Evolutionary conservation across 2,797 vertebrate species (phyloP).

Genomic region (Neostethus bicornis): DNA sequence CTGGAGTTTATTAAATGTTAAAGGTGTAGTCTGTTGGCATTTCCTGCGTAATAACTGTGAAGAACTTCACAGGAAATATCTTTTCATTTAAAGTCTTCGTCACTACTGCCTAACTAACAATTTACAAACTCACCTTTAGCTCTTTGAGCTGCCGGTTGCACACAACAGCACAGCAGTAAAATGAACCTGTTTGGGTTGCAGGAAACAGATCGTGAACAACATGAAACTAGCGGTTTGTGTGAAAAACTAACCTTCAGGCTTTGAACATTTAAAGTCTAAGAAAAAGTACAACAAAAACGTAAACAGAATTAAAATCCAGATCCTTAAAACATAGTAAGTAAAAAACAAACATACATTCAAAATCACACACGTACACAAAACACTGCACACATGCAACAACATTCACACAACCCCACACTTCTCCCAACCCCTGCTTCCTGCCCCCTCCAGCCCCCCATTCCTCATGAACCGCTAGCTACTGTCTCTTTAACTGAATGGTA

Average conservation of each 20-base stretch:
- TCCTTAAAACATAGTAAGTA: no score
- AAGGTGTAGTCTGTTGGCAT: constrained; percentile 77
- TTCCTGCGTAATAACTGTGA: constrained; percentile 78
- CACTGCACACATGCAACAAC: no score
- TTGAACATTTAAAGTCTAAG: constrained; percentile 54
- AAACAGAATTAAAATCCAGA: no score
- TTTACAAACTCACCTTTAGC: constrained; percentile 78
- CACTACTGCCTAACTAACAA: constrained; percentile 72
- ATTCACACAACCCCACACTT: no score
- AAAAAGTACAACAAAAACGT: no score
- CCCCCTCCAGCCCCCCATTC: no score
- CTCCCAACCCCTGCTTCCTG: no score
- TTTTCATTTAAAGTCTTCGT: constrained; percentile 61
- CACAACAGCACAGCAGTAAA: constrained; percentile 41
- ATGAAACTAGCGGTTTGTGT: constrained; percentile 12
- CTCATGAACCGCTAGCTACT: no score
- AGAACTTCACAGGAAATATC: constrained; percentile 73
- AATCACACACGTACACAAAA: no score
- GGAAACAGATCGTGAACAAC: constrained; percentile 41
- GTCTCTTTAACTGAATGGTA: no score
- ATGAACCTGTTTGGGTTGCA: constrained; percentile 53
- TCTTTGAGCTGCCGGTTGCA: constrained; percentile 46
- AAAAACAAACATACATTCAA: no score
- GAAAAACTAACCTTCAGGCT: constrained; percentile 30
- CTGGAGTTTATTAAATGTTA: constrained; percentile 71